Base-by-base conservation (phyloP, 2,797 vertebrate genomes). In the Meriones psammophilus region DNA sequence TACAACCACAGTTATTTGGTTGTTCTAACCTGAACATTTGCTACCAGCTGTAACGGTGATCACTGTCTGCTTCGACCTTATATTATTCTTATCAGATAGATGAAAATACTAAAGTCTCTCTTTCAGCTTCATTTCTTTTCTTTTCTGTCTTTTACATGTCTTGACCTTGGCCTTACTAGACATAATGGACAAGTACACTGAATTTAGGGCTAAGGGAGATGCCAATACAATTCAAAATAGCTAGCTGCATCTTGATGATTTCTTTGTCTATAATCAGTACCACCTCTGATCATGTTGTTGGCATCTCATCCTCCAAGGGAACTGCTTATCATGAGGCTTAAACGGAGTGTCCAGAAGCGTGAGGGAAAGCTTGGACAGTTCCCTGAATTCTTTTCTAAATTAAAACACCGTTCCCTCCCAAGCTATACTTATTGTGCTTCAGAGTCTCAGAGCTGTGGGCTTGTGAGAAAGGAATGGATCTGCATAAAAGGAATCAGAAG, bases 341-440 rank as follows among this genome's bases (percentile, higher is more conserved):
- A 91, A 92, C 12, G 30, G 60, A 88, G 33, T 46, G 30, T 62
- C 56, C 20, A 4, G 79, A 94, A 36, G 46, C 73, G 89, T 77
- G 46, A 89, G 39, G 62, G 58, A 89, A 94, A 92, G 8, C 50
- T 92, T 83, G 18, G 2, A 33, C 89, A 33, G 12, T 78, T 92
- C 64, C 84, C 66, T 94, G 84, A 46, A 95, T 96, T 89, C 62
- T 96, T 96, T 92, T 90, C 76, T 84, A 81, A 62, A 88, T 62
- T 88, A 6, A 85, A 24, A 94, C 76, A 46, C 17, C n/a, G 6
- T 50, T 17, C 18, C 50, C 10, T 24, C 54, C 24, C 24, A 91
- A 96, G 91, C 15, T 85, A 28, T 76, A 22, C 20, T 94, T 78
- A 85, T n/a, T 78, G 6, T 76, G 33, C 50, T 95, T 89, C 92